Evolutionary conservation across 1,140 invertebrate species (phyloP).

Genomic region (Phymastichus coffea): DNA sequence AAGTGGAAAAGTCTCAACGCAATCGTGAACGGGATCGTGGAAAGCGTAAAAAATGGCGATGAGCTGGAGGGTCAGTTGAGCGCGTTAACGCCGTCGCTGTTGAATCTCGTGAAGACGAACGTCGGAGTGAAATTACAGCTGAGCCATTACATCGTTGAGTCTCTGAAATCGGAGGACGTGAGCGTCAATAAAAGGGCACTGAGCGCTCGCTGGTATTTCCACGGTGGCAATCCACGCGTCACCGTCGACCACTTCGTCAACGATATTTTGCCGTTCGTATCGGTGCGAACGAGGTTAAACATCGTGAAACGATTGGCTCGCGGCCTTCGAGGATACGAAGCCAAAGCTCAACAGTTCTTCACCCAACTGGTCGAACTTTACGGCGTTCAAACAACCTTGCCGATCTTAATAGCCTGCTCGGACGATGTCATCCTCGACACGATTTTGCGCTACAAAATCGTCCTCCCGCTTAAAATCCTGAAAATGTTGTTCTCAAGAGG

Average conservation of each 20-base stretch:
- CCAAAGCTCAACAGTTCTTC: conserved; percentile 8
- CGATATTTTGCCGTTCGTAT: not conserved
- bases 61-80: not conserved
- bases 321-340: not conserved
- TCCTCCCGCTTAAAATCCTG: not conserved
- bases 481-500: not conserved
- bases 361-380: not conserved
- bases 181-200: not conserved
- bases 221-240: not conserved
- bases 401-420: not conserved
- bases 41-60: too few species aligned
- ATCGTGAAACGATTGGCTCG: conserved; percentile 3
- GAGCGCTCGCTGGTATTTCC: conserved; percentile 5
- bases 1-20: not conserved
- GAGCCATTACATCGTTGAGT: not conserved
- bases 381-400: not conserved
- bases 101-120: not conserved
- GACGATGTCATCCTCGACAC: not conserved
- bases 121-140: not conserved
- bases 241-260: not conserved
- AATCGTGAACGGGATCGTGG: not conserved
- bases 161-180: not conserved
- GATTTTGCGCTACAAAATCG: not conserved
- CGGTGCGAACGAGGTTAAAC: not conserved
- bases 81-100: not conserved